Evolutionary conservation across 2,113 vertebrate genomes (phyloP), one percentile per base, ranked within the genome.

Genomic region (Macrotis lagotis): DNA sequence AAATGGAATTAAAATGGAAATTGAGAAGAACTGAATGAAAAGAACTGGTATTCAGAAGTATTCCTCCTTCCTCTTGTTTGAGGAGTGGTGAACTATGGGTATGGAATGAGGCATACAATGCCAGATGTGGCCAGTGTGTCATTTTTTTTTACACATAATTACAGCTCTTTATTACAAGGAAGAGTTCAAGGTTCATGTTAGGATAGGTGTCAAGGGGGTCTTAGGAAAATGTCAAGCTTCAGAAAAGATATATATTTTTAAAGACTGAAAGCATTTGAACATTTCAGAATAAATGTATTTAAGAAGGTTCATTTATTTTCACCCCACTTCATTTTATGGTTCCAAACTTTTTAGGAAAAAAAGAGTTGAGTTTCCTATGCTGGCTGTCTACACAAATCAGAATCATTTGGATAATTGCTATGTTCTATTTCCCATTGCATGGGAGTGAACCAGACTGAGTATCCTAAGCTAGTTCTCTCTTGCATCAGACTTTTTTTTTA

Each of bases 361-460:
- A 89, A 83, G 74, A 74, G 53, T n/a, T 0, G 0, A 48, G 19
- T 14, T 37, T 95, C 83, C 92, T 48, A 48, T 91, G 51, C 22
- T 7, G 44, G 55, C 92, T 94, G 92, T 96, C 97, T 3, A 10
- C 89, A 22, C 74, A 89, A 74, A 95, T 96, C 95, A 96, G 93
- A 94, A 47, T 94, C 94, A 92, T 55, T 55, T 16, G 8, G 88
- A 0, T 92, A 91, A 89, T 93, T 37, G 88, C 88, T 74, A n/a
- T n/a, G 0, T 19, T 90, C 22, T 16, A 3, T 88, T 88, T 0
- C 3, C 28, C 89, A 92, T 66, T 94, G 93, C 24, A 0, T 14
- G 22, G 24, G 50, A 31, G 25, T 2, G 8, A 74, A 50, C 28
- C 14, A 11, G 47, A 89, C 92, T 92, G 48, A 66, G 48, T 51